Base-by-base conservation (phyloP, 2,888 invertebrate genomes). In the Phasia obesa region DNA sequence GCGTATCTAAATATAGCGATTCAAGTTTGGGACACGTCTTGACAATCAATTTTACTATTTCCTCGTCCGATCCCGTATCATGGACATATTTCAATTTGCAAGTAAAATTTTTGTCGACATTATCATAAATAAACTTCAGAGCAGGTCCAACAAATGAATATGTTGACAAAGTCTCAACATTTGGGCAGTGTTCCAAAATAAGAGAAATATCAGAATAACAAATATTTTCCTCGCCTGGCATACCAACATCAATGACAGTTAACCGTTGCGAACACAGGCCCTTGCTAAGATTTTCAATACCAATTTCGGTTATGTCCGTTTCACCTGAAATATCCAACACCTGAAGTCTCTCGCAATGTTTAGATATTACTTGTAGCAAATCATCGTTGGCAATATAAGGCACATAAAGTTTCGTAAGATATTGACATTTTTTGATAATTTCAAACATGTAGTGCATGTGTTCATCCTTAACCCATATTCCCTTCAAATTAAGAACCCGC, bases 401-500 rank as follows among this genome's bases (percentile, higher is more conserved):
- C 85, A 95, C 94, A 87, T 93, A 93, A 1, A 95, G 90, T 27
- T 93, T 93, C 4, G 93, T 93, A 65, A 95, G 89, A 86, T 93
- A 92, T n/a, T 91, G 92, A 59, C 94, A 92, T 85, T 93, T 93
- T 85, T 92, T 92, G 7, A 95, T 92, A 31, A 94, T 90, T 31
- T 93, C 92, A 82, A 93, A 93, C 91, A 95, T 92, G 13, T 94
- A 92, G 75, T 93, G 91, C 87, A 95, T 92, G 86, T 94, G 93
- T 84, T 95, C 95, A 67, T 94, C 95, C 89, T 94, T 94, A 51
- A 94, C 94, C 95, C 95, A 95, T 38, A 95, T 94, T 15, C 95
- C 95, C 91, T 95, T 95, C 75, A 95, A 90, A 90, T 95, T 95
- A 67, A 95, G 92, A 42, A 93, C 91, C 55, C 93, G 93, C 85